phyloP scores from a whole-genome alignment of 2,113 vertebrate species.

The Aptenodytes patagonicus region DNA sequence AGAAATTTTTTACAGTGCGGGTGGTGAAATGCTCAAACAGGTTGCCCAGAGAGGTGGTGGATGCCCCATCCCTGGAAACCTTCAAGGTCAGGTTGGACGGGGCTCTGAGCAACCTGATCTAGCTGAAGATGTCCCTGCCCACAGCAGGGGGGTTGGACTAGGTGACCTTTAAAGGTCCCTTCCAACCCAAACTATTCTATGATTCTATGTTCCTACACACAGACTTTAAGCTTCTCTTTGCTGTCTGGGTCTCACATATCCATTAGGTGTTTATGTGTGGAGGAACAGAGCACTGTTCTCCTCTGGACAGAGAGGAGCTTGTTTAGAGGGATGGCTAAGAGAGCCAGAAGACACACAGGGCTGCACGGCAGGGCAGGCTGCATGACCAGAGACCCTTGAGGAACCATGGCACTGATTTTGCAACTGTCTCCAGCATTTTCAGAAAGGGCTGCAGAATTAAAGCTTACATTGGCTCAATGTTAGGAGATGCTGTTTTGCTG shows the following conservation, averaged over 20 bases:
- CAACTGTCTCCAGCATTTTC: neutral
- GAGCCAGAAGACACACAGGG: accelerated
- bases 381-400: neutral
- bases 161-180: too few relatives aligned
- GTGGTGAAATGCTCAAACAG: too few relatives aligned
- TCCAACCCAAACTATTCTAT: too few relatives aligned
- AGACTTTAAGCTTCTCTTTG: neutral
- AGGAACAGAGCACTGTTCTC: neutral
- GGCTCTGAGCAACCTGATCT: too few relatives aligned
- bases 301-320: neutral
- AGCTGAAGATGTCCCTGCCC: too few relatives aligned
- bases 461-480: neutral
- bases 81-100: too few relatives aligned
- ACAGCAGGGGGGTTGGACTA: too few relatives aligned
- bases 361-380: neutral
- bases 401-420: accelerated
- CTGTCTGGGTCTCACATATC: neutral
- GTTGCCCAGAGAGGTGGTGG: too few relatives aligned
- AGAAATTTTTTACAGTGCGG: too few relatives aligned
- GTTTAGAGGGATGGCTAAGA: neutral
- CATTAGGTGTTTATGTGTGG: accelerated
- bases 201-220: neutral
- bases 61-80: too few relatives aligned
- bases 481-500: neutral
- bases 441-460: neutral